phyloP scores from a whole-genome alignment of 2,888 invertebrate species.

The Orthosia cruda region DNA sequence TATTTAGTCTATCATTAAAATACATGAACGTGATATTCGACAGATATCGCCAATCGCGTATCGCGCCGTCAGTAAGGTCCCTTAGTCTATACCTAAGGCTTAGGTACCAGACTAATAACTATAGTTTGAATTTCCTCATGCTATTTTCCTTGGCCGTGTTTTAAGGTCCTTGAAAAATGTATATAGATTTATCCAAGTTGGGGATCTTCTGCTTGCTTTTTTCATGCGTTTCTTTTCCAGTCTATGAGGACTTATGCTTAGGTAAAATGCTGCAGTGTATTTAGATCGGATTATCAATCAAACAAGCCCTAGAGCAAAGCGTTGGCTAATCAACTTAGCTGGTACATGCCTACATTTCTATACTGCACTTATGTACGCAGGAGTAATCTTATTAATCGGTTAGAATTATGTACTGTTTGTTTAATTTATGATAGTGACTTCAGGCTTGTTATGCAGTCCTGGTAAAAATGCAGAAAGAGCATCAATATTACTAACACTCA shows the following conservation, averaged over 20 bases:
- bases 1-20: too few species aligned
- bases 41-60: too few species aligned
- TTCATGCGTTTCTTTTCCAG: not conserved
- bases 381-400: not conserved
- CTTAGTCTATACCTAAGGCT: too few species aligned
- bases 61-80: too few species aligned
- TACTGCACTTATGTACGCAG: not conserved
- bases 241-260: not conserved
- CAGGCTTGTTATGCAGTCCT: not conserved
- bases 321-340: constrained; percentile 5
- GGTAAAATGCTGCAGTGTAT: not conserved
- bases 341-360: not conserved
- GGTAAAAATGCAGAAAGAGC: not conserved
- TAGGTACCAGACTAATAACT: too few species aligned
- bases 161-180: too few species aligned
- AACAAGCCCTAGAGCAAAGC: not conserved
- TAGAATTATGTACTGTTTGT: not conserved
- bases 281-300: not conserved
- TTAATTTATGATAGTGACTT: not conserved
- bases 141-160: too few species aligned
- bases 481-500: not conserved
- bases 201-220: too few species aligned
- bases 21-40: too few species aligned
- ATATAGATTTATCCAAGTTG: too few species aligned
- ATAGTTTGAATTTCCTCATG: too few species aligned